Evolutionary conservation across 1,140 invertebrate genomes (phyloP), one percentile per base, ranked within the genome.

Genomic region (Hycleus phaleratus): DNA sequence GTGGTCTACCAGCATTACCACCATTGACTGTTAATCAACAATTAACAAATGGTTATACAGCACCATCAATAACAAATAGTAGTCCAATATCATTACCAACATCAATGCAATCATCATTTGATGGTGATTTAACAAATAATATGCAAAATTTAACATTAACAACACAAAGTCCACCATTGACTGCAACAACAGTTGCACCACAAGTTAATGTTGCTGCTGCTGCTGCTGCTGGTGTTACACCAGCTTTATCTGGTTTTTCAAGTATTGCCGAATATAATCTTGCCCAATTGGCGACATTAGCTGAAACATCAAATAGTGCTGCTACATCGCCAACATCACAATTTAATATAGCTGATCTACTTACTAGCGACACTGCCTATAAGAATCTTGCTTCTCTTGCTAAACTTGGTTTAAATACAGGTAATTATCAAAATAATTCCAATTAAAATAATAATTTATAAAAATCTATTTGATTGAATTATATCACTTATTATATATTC

Each of bases 311-410:
- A 25, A 66, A 79, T 64, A 78, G 80, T 68, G 79, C 83, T 5
- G 83, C 83, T 59, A 81, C 85, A 44, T 84, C 82, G 42, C 83
- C 83, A 60, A 84, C 82, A 49, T 80, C 84, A 4, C 70, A 73
- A 47, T 88, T 90, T 57, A 87, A 81, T 55, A 69, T 90, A 56
- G 85, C 83, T 7, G 87, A 90, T 68, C 76, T 91, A 51, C 79
- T 90, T 38, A 80, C 82, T 53, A 87, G 87, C 26, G 87, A 90
- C 70, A 87, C 89, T 72, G 85, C 89, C 39, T 82, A 89, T 59
- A 91, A 91, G 70, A 95, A 93, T 77, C 78, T 93, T 50, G 89
- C 93, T 70, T 90, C 89, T 11, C 80, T 94, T 50, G 91, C 90
- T 47, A 93, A 94, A 75, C 78, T 94, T 39, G 90, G 89, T 65